Evolutionary conservation across 2,888 invertebrate species (phyloP), one percentile per base, ranked within the genome.

Genomic region (Ditylenchus weischeri): DNA sequence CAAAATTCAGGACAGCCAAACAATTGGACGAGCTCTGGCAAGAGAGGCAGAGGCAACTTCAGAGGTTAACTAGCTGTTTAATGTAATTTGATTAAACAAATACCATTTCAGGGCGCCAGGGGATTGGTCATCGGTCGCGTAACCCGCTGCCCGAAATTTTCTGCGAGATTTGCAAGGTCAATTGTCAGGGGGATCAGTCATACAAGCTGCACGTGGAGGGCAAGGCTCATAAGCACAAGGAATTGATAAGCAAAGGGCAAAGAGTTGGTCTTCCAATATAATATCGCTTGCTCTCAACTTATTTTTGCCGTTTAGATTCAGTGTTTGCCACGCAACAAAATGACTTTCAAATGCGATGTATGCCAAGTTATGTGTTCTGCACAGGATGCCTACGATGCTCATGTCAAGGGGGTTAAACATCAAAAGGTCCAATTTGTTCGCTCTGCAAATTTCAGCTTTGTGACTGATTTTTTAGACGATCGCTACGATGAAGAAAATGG

Each of bases 351-450:
- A 75, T 98, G 98, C 86, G 95, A 96, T 85, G 88, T 98, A 70
- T 98, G 98, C 82, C 93, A 94, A 86, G 94, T 98, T 13, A 93
- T 94, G 15, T 98, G 96, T 86, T 96, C 96, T 15, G 96, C 96
- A 66, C 91, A 91, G 66, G 98, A 98, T 87, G 95, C 96, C 0
- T 98, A 96, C 86, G 93, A 93, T 51, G 75, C 81, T 10, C 96
- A 98, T 86, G 92, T 98, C 77, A 88, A 94, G 69, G 98, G 98
- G 71, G 90, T 93, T 76, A 96, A 96, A 85, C 98, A 98, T 87
- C 93, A 93, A 85, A 95, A 95, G 87, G 93, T 93, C 3, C 19
- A 36, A 65, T n/a, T 21, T 51, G 62, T 54, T 2, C 2, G 23
- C 18, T 54, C 18, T 54, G 13, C 58, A 6, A 18, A 54, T 15